Conservation (phyloP, 1,140 invertebrate genomes). For the Polyergus mexicanus region DNA sequence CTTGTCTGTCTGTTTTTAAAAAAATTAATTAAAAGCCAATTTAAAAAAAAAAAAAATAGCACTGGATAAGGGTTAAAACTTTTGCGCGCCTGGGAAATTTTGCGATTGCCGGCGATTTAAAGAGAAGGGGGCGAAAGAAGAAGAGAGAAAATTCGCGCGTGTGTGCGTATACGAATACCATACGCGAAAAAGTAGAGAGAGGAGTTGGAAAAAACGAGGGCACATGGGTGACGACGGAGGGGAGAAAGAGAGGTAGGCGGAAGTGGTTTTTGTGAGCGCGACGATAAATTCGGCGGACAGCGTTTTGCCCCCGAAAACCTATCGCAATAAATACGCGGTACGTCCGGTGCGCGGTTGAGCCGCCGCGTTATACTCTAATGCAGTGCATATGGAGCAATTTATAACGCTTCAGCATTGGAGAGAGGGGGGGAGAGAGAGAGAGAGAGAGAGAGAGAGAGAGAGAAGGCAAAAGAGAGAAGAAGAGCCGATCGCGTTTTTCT, state of each 20-base stretch:
- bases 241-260: slow-evolving; percentile 68
- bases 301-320: slow-evolving; percentile 83
- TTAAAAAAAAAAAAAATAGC: slow-evolving; percentile 12
- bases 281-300: slow-evolving; percentile 83
- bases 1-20: neutral
- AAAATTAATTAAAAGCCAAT: slow-evolving; percentile 15
- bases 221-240: slow-evolving; percentile 33
- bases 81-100: neutral
- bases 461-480: neutral
- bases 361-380: slow-evolving; percentile 83
- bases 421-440: neutral
- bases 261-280: slow-evolving; percentile 78
- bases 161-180: neutral
- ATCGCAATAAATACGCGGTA: slow-evolving; percentile 85
- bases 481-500: slow-evolving; percentile 54
- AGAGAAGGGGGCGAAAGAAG: slow-evolving; percentile 42
- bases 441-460: neutral
- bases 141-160: slow-evolving; percentile 44
- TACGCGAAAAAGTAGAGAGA: slow-evolving; percentile 23
- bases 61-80: neutral
- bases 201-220: slow-evolving; percentile 29
- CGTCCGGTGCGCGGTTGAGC: slow-evolving; percentile 76
- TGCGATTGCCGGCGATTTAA: neutral
- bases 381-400: slow-evolving; percentile 86
- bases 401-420: slow-evolving; percentile 78